Base-by-base conservation (phyloP, 2,113 vertebrate genomes). In the Urocitellus parryii region DNA sequence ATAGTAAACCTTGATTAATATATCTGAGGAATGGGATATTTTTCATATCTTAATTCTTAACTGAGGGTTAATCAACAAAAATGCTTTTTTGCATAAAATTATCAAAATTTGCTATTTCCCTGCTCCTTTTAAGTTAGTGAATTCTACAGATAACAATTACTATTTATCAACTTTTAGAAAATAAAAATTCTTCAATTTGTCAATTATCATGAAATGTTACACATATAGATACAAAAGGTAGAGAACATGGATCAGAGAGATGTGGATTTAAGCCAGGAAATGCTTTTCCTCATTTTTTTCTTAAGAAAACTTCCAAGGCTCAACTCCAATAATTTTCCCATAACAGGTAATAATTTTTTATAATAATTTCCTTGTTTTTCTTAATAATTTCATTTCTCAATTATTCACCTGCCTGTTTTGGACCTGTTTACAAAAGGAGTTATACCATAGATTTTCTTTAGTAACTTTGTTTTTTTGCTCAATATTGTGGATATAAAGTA, bases 1-100 rank as follows among this genome's bases (percentile, higher is more conserved):
- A 88, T 0, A 73, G 34, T 29, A 93, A 96, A 80, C 4, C 24
- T 86, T 24, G 37, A 82, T 48, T 78, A 90, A 90, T 72, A 27
- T 70, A 88, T 86, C 77, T 65, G 48, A 37, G 34, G 34, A 20
- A 37, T 90, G 27, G 37, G 22, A 51, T 48, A 65, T n/a, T 96
- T 93, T 96, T 73, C 25, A 63, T 93, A 79, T 83, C 92, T 96
- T 76, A 86, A 95, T 94, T 85, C 20, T 92, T 91, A 94, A 80
- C 13, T 87, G 8, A 86, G 8, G 7, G 34, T 72, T 67, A 92
- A 94, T 32, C 5, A 63, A 73, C 12, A 72, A 81, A 97, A 95
- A 92, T 80, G 16, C 6, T 68, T 95, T 86, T 70, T 93, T 90
- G 12, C 14, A 67, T 39, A 74, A 67, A 77, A 14, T 92, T 93